Evolutionary conservation across 2,888 invertebrate species (phyloP).

Genomic region (Drosophila subquinaria): DNA sequence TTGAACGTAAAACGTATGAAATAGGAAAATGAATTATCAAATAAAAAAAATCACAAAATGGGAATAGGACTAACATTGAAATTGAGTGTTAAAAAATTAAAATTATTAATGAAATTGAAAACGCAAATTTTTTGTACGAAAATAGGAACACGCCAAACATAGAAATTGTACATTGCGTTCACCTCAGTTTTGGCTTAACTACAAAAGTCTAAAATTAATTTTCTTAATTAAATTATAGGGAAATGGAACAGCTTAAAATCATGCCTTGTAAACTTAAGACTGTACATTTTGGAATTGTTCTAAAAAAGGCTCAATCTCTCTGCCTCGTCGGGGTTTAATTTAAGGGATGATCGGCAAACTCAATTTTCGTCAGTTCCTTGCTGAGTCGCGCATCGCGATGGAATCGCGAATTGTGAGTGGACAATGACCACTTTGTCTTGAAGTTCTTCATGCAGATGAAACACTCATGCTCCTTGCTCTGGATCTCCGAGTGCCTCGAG

Average conservation of each 20-base stretch:
- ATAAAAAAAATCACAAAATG: background rate
- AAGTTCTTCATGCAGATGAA: slow-evolving; percentile 84
- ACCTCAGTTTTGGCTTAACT: background rate
- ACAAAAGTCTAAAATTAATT: background rate
- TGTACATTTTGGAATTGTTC: background rate
- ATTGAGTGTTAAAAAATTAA: too few species aligned
- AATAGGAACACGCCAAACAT: background rate
- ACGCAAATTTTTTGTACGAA: background rate
- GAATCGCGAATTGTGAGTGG: slow-evolving; percentile 85
- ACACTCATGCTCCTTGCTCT: slow-evolving; percentile 82
- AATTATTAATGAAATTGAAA: background rate
- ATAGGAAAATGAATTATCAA: too few species aligned
- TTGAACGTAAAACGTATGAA: too few species aligned
- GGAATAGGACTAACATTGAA: background rate
- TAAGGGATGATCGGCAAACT: slow-evolving; percentile 53
- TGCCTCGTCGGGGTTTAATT: slow-evolving; percentile 13
- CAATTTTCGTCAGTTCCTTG: slow-evolving; percentile 83
- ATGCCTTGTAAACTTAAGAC: background rate
- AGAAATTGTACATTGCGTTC: background rate
- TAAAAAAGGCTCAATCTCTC: slow-evolving; percentile 15
- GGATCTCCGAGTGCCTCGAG: slow-evolving; percentile 83
- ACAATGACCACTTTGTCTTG: slow-evolving; percentile 85
- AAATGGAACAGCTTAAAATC: too few species aligned
- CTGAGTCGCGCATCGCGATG: slow-evolving; percentile 81
- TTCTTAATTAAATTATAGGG: background rate